These are phyloP conservation scores for Caenorhabditis sp. DNA, from an alignment of 2,888 invertebrate genomes.

Conservation along the genomic window DNA sequence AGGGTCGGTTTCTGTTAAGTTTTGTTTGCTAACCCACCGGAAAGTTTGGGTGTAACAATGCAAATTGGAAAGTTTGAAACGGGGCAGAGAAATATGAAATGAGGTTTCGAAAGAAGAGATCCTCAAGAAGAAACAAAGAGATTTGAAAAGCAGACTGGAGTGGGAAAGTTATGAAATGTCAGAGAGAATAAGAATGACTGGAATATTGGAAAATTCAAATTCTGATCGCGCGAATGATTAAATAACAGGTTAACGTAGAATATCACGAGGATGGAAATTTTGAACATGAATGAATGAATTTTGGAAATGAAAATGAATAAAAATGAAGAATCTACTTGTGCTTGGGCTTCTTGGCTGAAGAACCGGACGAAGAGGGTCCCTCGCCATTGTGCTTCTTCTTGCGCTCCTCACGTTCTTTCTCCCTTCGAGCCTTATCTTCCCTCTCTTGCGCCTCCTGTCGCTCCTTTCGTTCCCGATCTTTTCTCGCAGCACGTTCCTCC, in stretches of 20 bases:
- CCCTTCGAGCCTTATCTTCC: slow-evolving; percentile 21
- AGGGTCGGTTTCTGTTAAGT: neutral
- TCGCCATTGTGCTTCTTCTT: slow-evolving; percentile 5
- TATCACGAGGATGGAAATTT: too few species aligned
- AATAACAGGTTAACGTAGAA: too few species aligned
- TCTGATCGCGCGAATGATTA: too few species aligned
- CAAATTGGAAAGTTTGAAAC: neutral
- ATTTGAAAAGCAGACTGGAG: too few species aligned
- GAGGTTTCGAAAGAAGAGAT: neutral
- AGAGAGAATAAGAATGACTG: too few species aligned
- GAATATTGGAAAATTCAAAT: too few species aligned
- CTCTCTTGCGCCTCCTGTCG: slow-evolving; percentile 13
- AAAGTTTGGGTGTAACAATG: neutral
- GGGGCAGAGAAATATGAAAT: neutral
- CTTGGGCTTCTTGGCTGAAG: slow-evolving; percentile 2
- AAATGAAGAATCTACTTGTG: neutral
- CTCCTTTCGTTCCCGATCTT: slow-evolving; percentile 19
- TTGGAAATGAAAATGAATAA: neutral
- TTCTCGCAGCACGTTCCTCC: slow-evolving; percentile 26
- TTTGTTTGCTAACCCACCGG: neutral
- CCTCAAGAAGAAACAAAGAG: neutral
- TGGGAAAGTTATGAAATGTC: too few species aligned
- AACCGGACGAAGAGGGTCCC: neutral
- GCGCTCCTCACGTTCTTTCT: slow-evolving; percentile 20
- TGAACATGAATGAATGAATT: too few species aligned